phyloP scores from a whole-genome alignment of 2,888 invertebrate genomes.

The Neoaliturus tenellus region DNA sequence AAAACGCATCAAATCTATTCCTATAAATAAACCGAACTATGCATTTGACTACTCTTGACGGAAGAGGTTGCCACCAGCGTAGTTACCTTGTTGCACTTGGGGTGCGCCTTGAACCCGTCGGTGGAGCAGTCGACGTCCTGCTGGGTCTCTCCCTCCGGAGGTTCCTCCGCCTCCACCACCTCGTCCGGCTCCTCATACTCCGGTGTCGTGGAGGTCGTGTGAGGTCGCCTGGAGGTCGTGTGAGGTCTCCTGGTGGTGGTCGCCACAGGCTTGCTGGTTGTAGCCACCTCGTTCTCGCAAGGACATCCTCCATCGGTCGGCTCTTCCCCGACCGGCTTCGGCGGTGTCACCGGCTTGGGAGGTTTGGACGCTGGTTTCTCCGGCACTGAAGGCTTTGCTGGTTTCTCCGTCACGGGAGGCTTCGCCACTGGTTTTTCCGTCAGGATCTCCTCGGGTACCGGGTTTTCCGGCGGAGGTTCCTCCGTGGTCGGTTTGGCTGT shows the following conservation, averaged over 20 bases:
- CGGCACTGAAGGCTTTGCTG: not conserved
- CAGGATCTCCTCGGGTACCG: not conserved
- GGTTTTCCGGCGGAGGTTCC: constrained; percentile 24
- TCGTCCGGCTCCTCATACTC: constrained; percentile 24
- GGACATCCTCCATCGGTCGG: not conserved
- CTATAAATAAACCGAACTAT: too few species aligned
- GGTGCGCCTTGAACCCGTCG: constrained; percentile 65
- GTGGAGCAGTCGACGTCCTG: constrained; percentile 65
- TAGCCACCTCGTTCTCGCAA: constrained; percentile 39
- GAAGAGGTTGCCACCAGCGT: too few species aligned
- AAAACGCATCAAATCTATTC: too few species aligned
- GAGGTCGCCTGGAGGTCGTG: constrained; percentile 44
- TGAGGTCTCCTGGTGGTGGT: constrained; percentile 35
- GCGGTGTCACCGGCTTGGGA: not conserved
- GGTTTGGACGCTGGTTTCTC: constrained; percentile 15
- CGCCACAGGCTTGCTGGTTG: constrained; percentile 44
- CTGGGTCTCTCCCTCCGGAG: constrained; percentile 5
- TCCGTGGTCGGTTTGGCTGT: constrained; percentile 57
- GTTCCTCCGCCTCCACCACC: constrained; percentile 6
- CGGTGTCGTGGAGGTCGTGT: constrained; percentile 40
- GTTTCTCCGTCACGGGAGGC: not conserved
- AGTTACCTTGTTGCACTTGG: constrained; percentile 67
- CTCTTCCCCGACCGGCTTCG: not conserved
- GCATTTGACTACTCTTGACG: too few species aligned
- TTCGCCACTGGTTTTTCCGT: constrained; percentile 23